Evolutionary conservation across 2,888 invertebrate species (phyloP), one percentile per base, ranked within the genome.

Genomic region (Netelia virgata): DNA sequence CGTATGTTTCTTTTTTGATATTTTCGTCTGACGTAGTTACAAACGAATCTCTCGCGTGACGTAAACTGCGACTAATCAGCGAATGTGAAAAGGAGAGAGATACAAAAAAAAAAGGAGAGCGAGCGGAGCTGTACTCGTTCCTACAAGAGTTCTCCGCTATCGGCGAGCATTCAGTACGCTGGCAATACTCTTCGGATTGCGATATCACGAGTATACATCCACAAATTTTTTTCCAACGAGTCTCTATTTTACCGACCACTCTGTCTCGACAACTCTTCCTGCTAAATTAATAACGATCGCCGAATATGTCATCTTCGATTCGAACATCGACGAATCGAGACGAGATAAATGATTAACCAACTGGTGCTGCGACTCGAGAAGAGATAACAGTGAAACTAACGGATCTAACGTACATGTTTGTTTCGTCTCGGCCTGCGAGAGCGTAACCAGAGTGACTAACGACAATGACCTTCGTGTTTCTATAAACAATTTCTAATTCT

Each of bases 161-260:
- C 3, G 36, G 63, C 14, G 47, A 47, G 2, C n/a, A 23, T 18
- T 72, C 72, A 59, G 72, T 73, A 20, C 10, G 72, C 41, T 73
- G 59, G 20, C 43, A 59, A 18, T 47, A 41, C 43, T 73, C 72
- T 43, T 20, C 59, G 72, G 43, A 43, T 73, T 43, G 11, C 72
- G 47, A 74, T 74, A 74, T 74, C 61, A 61, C 73, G 47, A 47
- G 47, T 47, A 3, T 47, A 47, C 10, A 47, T 47, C 11, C 11
- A 23, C 6, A 6, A 36, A 36, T 36, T 36, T 36, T 36, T 8
- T 5, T 36, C 8, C 36, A 36, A 8, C 36, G 36, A 5, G 0
- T 8, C 36, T 11, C 82, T 74, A 2, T 47, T 68, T 83, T 83
- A 83, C 82, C 82, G 66, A 77, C 77, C 61, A 78, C 61, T 68